Base-by-base conservation (phyloP, 2,113 vertebrate species). In the Pycnonotus jocosus region DNA sequence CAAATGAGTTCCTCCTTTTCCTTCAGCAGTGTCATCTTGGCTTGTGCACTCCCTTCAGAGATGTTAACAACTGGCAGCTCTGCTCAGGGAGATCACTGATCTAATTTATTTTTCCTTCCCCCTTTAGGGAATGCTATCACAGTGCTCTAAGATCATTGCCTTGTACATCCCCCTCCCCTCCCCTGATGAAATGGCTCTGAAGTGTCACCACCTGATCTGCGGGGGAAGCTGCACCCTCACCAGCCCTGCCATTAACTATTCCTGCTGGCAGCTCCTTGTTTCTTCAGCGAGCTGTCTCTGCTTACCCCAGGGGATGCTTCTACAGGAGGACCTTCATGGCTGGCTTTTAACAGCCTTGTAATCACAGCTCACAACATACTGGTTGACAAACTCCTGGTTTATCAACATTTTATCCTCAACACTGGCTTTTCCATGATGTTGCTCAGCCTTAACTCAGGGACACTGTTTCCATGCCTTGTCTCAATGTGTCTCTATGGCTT, bases 121-220 rank as follows among this genome's bases (percentile, higher is more conserved):
- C 93, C 89, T 96, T 93, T 65, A 94, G 95, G 95, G 86, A 96
- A 95, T 93, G 89, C 78, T 94, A 96, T 95, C 90, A 94, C 93
- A 96, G 42, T 2, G 33, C 85, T 96, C 93, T 95, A 93, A 95
- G 92, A 96, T 91, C 92, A 91, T 90, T 95, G 94, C 83, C 84
- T 88, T 47, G 64, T 80, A 80, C 54, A 86, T 95, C 91, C 90
- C 87, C 92, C 86, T 95, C 81, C 87, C 84, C 87, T 94, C 76
- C 89, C 90, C 54, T 81, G 79, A 72, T 84, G 93, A 92, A 96
- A 95, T 61, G 76, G 81, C 79, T 96, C 93, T 90, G 95, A 96
- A 94, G 86, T 92, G 74, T 90, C 93, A 95, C 82, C 83, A 90
- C 84, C 87, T 81, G 50, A 89, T 94, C 83, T 83, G 88, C 0